Percentiles rank a stretch among this genome's conserved stretches.
These are phyloP conservation scores for Invenusta paracnida DNA, from an alignment of 2,888 invertebrate genomes.

Conservation along the genomic window DNA sequence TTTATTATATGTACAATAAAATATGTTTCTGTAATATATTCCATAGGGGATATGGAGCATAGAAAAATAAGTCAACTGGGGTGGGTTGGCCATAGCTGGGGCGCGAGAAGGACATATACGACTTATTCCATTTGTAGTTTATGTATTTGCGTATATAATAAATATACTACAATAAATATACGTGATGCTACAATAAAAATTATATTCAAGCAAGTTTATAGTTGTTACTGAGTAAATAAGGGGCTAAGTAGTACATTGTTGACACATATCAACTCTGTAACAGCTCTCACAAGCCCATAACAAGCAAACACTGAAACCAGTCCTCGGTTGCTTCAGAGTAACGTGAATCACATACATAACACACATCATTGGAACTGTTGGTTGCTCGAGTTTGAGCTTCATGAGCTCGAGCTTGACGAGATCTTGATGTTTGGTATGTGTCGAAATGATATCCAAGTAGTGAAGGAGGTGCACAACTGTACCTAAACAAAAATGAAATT, in stretches of 20 bases:
- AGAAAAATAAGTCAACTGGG: conserved; percentile 10
- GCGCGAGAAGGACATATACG: conserved; percentile 11
- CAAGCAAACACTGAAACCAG: conserved; percentile 11
- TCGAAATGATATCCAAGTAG: background rate
- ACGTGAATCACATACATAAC: conserved; percentile 6
- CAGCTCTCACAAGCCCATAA: conserved; percentile 17
- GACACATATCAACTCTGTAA: background rate
- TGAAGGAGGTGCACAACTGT: too few species aligned
- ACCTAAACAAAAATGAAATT: background rate
- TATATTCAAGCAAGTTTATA: background rate
- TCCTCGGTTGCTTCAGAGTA: conserved; percentile 8
- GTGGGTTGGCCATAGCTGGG: conserved; percentile 18
- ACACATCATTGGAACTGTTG: conserved; percentile 3
- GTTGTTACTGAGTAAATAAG: background rate
- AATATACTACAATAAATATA: background rate
- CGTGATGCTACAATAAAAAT: background rate
- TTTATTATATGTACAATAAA: background rate
- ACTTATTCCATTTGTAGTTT: background rate
- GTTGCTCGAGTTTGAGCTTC: background rate
- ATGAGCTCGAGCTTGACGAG: background rate
- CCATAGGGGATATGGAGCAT: background rate
- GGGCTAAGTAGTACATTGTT: background rate
- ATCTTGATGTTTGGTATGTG: background rate
- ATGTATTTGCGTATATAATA: background rate
- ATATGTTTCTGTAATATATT: background rate